Evolutionary conservation across 2,797 vertebrate species (phyloP).

Genomic region (Cyclopterus lumpus): DNA sequence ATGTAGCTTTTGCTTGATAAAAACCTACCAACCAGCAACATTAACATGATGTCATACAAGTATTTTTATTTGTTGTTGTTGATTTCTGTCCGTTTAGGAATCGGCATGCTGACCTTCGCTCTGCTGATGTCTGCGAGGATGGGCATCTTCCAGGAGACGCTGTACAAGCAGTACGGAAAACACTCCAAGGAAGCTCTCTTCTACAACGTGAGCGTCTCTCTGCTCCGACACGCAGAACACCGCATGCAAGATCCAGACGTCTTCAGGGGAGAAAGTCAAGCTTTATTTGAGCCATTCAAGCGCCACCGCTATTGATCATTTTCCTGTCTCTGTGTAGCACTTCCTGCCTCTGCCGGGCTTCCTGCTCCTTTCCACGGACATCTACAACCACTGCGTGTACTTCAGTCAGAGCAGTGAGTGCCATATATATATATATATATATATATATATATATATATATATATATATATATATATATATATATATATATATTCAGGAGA

Average conservation of each 20-base stretch:
- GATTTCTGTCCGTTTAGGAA: slow-evolving; percentile 81
- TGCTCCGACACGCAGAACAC: slow-evolving; percentile 13
- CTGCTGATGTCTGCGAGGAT: slow-evolving; percentile 97
- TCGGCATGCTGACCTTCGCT: slow-evolving; percentile 93
- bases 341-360: slow-evolving; percentile 95
- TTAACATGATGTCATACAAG: neutral
- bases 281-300: neutral
- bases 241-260: neutral
- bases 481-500: neutral
- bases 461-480: neutral
- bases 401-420: slow-evolving; percentile 94
- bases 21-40: neutral
- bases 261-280: neutral
- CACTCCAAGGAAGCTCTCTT: slow-evolving; percentile 96
- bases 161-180: slow-evolving; percentile 93
- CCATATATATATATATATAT: neutral
- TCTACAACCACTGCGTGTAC: slow-evolving; percentile 89
- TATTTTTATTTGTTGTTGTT: neutral
- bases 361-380: slow-evolving; percentile 91
- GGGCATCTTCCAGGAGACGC: slow-evolving; percentile 97
- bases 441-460: neutral
- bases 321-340: slow-evolving; percentile 81
- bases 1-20: neutral
- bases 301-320: neutral
- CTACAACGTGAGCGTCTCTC: slow-evolving; percentile 89